Evolutionary conservation across 1,140 invertebrate genomes (phyloP), one percentile per base, ranked within the genome.

Genomic region (Ericerus pela): DNA sequence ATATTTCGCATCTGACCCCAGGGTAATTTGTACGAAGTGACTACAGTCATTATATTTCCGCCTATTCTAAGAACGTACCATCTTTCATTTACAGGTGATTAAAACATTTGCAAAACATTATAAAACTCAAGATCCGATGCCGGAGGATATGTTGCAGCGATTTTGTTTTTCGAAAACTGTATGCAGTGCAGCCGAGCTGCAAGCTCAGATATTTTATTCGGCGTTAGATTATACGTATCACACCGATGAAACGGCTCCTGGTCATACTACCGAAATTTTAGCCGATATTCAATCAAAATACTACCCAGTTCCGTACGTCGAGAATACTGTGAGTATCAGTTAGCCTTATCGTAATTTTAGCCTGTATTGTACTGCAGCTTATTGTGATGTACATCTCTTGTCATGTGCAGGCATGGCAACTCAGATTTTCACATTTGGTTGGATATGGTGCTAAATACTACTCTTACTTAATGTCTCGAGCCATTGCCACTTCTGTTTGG

Each of bases 361-460:
- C 31, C 18, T 27, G 30, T 10, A 28, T 41, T 55, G 28, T 47
- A 20, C 57, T 55, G 33, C 4, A 31, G 1, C 1, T 14, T 33
- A 27, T 20, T 52, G 36, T 53, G 38, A 24, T 53, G 24, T 55
- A 30, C 3, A 51, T 1, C 1, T 30, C 30, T 33, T 59, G 58
- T 55, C 59, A 29, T 62, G 68, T 70, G 22, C 63, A 83, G 79
- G 91, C 94, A 11, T 97, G 91, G 89, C 94, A 98, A 67, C 76
- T 95, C 57, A 75, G 94, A 51, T 98, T 99, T 74, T 86, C 90
- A 56, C 96, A 99, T 72, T 71, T 99, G 28, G 88, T 97, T 5
- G 92, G 93, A 2, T 99, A 99, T 70, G 96, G 95, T 28, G 93
- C 92, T 0, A 96, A 96, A 71, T 99, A 99, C 72, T 98, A 98